A percentile compares a stretch with the other conserved stretches of the same genome.
phyloP scores from a whole-genome alignment of 2,113 vertebrate genomes.

The Pipa parva region DNA sequence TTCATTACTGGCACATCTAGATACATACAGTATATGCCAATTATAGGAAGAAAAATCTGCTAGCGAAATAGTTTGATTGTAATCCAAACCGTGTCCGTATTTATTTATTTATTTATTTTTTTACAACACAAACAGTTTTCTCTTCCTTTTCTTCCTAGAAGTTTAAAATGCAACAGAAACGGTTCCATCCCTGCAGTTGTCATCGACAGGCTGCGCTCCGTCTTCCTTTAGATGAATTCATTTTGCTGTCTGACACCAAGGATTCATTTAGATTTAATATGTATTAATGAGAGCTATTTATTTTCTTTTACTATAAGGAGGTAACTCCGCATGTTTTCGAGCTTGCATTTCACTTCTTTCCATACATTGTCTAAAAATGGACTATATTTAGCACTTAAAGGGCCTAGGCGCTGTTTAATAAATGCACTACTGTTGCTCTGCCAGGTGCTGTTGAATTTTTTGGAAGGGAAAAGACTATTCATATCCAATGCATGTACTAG shows the following conservation, averaged over 20 bases:
- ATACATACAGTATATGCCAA: no score
- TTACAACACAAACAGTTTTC: no score
- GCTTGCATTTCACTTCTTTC: background rate
- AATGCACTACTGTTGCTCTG: no score
- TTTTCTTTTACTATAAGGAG: constrained; percentile 14
- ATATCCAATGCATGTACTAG: constrained; percentile 1
- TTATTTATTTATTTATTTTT: no score
- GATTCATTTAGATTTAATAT: constrained; percentile 32
- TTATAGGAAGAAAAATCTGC: no score
- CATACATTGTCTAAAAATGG: background rate
- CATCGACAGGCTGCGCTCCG: background rate
- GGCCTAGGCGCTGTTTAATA: no score
- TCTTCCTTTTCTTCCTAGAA: no score
- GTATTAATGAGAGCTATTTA: constrained; percentile 40
- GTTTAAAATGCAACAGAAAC: no score
- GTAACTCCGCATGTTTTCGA: background rate
- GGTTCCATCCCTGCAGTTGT: no score
- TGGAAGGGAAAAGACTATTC: constrained; percentile 6
- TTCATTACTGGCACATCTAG: no score
- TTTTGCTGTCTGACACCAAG: constrained; percentile 8
- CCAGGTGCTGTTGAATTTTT: background rate
- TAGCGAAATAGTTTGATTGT: no score
- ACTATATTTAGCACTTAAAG: background rate
- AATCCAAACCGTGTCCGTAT: no score
- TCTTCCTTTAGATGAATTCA: constrained; percentile 10